Evolutionary conservation across 2,113 vertebrate species (phyloP), one percentile per base, ranked within the genome.

Genomic region (Emydura subglobosa): DNA sequence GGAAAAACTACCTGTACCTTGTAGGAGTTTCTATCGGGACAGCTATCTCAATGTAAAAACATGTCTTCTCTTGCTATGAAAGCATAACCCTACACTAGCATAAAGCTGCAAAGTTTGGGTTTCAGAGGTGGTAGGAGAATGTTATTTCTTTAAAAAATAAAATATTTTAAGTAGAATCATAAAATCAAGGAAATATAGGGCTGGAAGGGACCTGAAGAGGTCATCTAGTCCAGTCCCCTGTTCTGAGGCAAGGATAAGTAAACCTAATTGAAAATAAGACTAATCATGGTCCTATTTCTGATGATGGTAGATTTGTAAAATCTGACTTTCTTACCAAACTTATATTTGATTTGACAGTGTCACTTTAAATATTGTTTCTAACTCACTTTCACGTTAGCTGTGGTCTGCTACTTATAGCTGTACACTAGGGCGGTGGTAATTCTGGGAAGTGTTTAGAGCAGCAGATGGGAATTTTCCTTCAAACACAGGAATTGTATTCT

Each of bases 181-280:
- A 34, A 29, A 65, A 65, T 65, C 17, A 68, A 68, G 65, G 65
- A n/a, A 68, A 21, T 68, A 16, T 17, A 68, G 17, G 61, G 31
- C 8, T n/a, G 34, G 65, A 72, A 39, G 16, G 21, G 34, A 39
- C n/a, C 65, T 72, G 8, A 72, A n/a, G 65, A 72, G 29, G 31
- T 65, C 31, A 34, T 65, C 31, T 65, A 65, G 17, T 5, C 65
- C 65, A 22, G 65, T 8, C 19, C 7, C 9, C 19, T 72, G 65
- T 22, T 19, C 4, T 72, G n/a, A 39, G n/a, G 19, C 34, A 72
- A 39, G 65, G 39, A 39, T 34, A 68, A 78, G 27, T 61, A 51
- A n/a, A n/a, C 39, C 4, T 14, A 61, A 82, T 79, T 86, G 95
- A 82, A 92, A 95, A 86, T 93, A 89, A 95, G 95, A 96, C 94